These are phyloP conservation scores for Rhizomys pruinosus DNA, from an alignment of 2,113 vertebrate species.

Conservation along the genomic window DNA sequence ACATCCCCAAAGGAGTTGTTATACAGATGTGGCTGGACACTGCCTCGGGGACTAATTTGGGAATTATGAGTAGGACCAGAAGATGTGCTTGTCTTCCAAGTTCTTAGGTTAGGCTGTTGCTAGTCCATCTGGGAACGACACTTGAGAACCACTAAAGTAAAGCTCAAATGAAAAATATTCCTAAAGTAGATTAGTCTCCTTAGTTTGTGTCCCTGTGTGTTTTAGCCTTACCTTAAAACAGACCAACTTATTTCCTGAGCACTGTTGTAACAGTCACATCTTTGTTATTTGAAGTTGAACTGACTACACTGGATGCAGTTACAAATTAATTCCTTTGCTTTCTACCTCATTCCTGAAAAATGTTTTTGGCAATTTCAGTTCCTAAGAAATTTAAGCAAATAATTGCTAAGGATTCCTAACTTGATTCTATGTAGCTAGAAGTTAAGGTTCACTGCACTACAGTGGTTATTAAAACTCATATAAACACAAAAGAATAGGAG, in stretches of 20 bases:
- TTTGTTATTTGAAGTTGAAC: background rate
- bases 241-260: background rate
- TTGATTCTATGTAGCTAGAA: constrained; percentile 69
- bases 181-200: background rate
- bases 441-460: constrained; percentile 73
- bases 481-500: constrained; percentile 78
- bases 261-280: background rate
- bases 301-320: constrained; percentile 31
- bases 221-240: background rate
- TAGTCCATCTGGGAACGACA: background rate
- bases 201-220: background rate
- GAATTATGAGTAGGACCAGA: background rate
- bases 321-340: constrained; percentile 62
- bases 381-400: constrained; percentile 65
- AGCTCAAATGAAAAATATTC: constrained; percentile 22
- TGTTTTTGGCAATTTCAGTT: constrained; percentile 52
- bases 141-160: background rate
- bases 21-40: background rate
- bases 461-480: constrained; percentile 76
- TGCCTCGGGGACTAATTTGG: background rate
- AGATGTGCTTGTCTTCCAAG: background rate
- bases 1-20: background rate
- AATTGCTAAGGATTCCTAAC: constrained; percentile 56
- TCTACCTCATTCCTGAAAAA: background rate
- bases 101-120: background rate